Percentiles rank a stretch among this genome's conserved stretches.
Evolutionary conservation across 2,888 invertebrate species (phyloP).

Genomic region (Autographa pulchrina): DNA sequence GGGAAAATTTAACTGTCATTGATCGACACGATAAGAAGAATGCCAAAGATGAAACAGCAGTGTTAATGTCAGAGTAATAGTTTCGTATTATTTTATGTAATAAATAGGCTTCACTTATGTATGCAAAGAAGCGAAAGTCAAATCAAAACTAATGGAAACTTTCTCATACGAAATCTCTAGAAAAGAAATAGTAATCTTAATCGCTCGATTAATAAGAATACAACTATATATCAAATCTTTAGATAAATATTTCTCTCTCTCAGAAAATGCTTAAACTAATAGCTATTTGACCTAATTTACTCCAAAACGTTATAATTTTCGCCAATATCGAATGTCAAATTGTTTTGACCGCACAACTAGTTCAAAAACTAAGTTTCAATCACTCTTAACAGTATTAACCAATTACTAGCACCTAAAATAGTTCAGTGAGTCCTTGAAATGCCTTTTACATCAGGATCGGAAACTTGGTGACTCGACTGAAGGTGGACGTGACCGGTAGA

Average conservation of each 20-base stretch:
- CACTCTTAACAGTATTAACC: background rate
- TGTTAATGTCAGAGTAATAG: too few relatives aligned
- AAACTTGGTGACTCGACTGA: constrained; percentile 28
- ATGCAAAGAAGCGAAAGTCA: background rate
- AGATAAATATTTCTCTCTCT: too few relatives aligned
- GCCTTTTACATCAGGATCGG: constrained; percentile 21
- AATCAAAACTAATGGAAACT: too few relatives aligned
- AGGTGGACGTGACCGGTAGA: constrained; percentile 48
- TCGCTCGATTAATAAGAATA: too few relatives aligned
- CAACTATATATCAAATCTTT: too few relatives aligned
- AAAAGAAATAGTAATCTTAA: too few relatives aligned
- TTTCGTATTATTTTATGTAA: too few relatives aligned
- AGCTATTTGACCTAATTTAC: background rate
- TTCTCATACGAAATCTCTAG: too few relatives aligned
- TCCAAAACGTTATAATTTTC: background rate
- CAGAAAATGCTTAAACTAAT: background rate
- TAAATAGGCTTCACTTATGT: too few relatives aligned
- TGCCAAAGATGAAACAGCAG: too few relatives aligned
- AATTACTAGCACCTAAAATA: background rate
- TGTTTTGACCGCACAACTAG: background rate
- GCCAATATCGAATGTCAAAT: background rate
- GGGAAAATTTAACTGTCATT: too few relatives aligned
- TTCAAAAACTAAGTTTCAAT: background rate
- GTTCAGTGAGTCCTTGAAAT: constrained; percentile 18
- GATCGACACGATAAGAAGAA: too few relatives aligned